phyloP scores from a whole-genome alignment of 2,888 invertebrate genomes.

The Cepaea hortensis region DNA sequence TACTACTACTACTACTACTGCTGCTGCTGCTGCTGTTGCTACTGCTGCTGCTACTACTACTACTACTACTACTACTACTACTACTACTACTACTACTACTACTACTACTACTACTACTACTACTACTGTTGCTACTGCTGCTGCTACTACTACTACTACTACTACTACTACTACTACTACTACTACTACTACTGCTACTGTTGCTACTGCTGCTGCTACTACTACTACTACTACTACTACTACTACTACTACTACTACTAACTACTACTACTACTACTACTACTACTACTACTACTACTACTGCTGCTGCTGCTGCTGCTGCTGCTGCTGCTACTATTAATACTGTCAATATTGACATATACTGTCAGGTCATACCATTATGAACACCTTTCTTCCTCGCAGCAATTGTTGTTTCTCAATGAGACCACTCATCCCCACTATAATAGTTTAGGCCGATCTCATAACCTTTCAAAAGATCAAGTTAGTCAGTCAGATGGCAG shows the following conservation, averaged over 20 bases:
- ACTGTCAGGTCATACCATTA: too few relatives aligned
- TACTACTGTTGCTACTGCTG: neutral
- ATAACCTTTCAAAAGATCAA: too few relatives aligned
- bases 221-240: neutral
- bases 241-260: conserved; percentile 11
- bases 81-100: conserved; percentile 32
- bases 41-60: neutral
- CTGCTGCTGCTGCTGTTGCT: neutral
- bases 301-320: conserved; percentile 1
- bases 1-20: conserved; percentile 24
- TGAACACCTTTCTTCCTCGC: too few relatives aligned
- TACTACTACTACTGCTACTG: too few relatives aligned
- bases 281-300: conserved; percentile 32
- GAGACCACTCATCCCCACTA: too few relatives aligned
- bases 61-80: conserved; percentile 14
- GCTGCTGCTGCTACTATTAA: neutral
- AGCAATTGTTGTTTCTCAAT: too few relatives aligned
- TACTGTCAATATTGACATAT: too few relatives aligned
- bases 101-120: conserved; percentile 28
- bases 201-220: too few relatives aligned
- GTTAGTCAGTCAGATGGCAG: too few relatives aligned
- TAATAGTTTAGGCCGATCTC: too few relatives aligned
- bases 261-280: conserved; percentile 6
- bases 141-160: too few relatives aligned
- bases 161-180: too few relatives aligned